These are phyloP conservation scores for Typhlomys cinereus DNA, from an alignment of 2,113 vertebrate genomes.

Conservation along the genomic window DNA sequence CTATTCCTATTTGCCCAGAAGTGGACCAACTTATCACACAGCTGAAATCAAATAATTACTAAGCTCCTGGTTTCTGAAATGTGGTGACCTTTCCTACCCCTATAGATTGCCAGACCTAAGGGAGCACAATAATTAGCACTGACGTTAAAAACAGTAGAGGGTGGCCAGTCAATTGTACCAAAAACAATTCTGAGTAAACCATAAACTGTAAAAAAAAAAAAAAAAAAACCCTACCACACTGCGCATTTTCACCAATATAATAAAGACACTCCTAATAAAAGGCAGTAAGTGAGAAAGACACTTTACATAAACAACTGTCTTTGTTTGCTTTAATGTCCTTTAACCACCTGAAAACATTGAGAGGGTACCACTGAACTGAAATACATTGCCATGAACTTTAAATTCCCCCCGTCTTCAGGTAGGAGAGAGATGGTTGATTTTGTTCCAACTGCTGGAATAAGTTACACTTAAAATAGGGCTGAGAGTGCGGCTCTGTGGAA, in stretches of 20 bases:
- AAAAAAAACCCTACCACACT: constrained; percentile 36
- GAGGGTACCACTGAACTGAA: neutral
- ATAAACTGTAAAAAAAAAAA: constrained; percentile 38
- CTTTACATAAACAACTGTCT: constrained; percentile 30
- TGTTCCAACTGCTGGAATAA: constrained; percentile 43
- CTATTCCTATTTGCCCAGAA: neutral
- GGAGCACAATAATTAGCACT: neutral
- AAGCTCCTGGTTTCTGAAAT: neutral
- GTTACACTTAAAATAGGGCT: constrained; percentile 51
- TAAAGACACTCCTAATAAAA: constrained; percentile 44
- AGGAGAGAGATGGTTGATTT: neutral
- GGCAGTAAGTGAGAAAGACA: neutral
- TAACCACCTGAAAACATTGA: constrained; percentile 33
- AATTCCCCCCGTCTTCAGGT: neutral
- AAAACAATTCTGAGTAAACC: neutral
- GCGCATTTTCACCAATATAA: constrained; percentile 18
- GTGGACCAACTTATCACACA: neutral
- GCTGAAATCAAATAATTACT: neutral
- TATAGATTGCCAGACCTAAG: neutral
- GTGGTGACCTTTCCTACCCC: neutral
- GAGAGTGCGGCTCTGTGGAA: neutral
- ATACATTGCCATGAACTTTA: constrained; percentile 42
- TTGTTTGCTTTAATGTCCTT: constrained; percentile 43
- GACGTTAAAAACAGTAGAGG: neutral
- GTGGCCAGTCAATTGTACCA: neutral